phyloP scores from a whole-genome alignment of 2,113 vertebrate species.

The Marcusenius ussheri region DNA sequence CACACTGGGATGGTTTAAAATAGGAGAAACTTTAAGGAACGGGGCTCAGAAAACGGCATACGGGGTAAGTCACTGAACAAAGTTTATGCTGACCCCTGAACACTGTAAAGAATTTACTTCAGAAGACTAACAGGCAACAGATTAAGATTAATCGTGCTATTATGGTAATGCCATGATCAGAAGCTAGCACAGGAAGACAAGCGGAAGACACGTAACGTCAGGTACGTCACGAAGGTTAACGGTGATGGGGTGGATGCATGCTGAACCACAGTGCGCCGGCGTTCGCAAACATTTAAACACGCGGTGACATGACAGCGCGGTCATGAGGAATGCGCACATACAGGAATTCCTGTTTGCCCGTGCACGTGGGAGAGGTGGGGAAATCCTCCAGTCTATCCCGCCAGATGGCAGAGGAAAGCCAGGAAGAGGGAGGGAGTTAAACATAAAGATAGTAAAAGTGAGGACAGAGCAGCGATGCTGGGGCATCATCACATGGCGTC shows the following conservation, averaged over 20 bases:
- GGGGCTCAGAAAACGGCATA: not conserved
- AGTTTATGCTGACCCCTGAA: not conserved
- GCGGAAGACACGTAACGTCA: not conserved
- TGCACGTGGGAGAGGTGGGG: conserved; percentile 98
- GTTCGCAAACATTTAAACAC: conserved; percentile 27
- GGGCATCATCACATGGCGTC: conserved; percentile 37
- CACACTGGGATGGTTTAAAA: not conserved
- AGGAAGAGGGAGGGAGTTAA: conserved; percentile 35
- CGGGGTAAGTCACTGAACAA: not conserved
- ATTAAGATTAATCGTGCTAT: not conserved
- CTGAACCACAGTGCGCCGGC: not conserved
- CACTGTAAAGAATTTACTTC: not conserved
- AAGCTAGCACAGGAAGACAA: not conserved
- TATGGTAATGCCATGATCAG: not conserved
- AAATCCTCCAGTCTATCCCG: conserved; percentile 97
- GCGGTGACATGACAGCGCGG: conserved; percentile 32
- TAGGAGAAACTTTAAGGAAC: not conserved
- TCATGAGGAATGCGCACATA: conserved; percentile 72
- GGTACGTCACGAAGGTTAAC: not conserved
- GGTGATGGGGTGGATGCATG: not conserved
- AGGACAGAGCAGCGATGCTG: conserved; percentile 54
- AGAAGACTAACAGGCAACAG: not conserved
- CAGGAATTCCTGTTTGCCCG: conserved; percentile 99
- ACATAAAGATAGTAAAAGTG: conserved; percentile 62
- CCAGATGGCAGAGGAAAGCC: conserved; percentile 69